Conservation (phyloP, 2,888 invertebrate species). For the Mythimna vitellina region DNA sequence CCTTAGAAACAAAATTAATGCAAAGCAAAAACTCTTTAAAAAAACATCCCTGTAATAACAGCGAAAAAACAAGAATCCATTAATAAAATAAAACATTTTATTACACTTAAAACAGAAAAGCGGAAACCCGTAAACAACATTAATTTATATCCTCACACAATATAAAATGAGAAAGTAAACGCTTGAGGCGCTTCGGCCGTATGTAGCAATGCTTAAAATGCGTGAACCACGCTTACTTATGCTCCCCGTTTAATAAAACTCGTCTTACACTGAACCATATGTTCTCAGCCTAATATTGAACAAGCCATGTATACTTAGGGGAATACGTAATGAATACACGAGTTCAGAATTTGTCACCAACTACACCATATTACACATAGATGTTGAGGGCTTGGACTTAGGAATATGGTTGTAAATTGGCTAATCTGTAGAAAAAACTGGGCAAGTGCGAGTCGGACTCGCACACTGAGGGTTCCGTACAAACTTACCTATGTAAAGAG, state of each 20-base stretch:
- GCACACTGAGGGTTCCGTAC: no score
- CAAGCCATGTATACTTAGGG: slow-evolving; percentile 75
- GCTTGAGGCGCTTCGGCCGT: slow-evolving; percentile 55
- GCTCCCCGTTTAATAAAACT: slow-evolving; percentile 77
- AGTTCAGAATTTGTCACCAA: slow-evolving; percentile 61
- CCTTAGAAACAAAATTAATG: neutral
- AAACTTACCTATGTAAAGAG: no score
- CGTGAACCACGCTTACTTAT: slow-evolving; percentile 67
- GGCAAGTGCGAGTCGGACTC: no score
- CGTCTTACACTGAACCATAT: slow-evolving; percentile 75
- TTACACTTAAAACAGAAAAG: slow-evolving; percentile 28
- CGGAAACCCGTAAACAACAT: slow-evolving; percentile 53
- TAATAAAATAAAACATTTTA: slow-evolving; percentile 23
- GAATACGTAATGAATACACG: slow-evolving; percentile 77
- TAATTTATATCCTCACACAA: slow-evolving; percentile 60
- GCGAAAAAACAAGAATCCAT: slow-evolving; percentile 29
- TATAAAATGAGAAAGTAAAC: slow-evolving; percentile 53
- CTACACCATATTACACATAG: slow-evolving; percentile 40
- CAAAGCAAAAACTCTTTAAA: neutral
- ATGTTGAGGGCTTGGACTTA: neutral
- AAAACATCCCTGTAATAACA: slow-evolving; percentile 1
- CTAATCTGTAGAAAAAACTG: neutral
- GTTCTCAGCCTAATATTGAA: slow-evolving; percentile 77
- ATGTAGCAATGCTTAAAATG: slow-evolving; percentile 63
- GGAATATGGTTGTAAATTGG: neutral